phyloP scores from a whole-genome alignment of 2,797 vertebrate genomes.

The Sebastes iracundus region DNA sequence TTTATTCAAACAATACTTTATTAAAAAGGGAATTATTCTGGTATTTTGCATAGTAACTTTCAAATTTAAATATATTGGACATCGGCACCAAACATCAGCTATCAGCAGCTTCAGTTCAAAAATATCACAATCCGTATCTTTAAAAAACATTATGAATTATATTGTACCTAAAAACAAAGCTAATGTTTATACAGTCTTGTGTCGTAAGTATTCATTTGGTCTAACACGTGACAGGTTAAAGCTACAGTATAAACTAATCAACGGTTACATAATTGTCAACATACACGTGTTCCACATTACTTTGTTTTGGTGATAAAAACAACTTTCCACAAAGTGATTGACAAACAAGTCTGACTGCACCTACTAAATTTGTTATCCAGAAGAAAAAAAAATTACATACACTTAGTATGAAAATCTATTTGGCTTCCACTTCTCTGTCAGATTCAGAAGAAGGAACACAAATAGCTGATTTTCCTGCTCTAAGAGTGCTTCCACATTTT shows the following conservation, averaged over 20 bases:
- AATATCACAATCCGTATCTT: conserved; percentile 24
- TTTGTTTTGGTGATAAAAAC: conserved; percentile 3
- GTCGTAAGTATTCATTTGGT: conserved; percentile 9
- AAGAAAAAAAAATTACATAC: not conserved
- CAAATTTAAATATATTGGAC: not conserved
- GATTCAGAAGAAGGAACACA: not conserved
- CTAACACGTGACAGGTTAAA: conserved; percentile 24
- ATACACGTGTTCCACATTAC: not conserved
- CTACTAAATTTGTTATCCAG: not conserved
- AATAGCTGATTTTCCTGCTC: not conserved
- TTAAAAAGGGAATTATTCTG: conserved; percentile 18
- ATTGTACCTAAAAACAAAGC: conserved; percentile 19
- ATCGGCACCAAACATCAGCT: conserved; percentile 15
- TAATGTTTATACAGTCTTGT: not conserved
- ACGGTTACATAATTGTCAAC: not conserved
- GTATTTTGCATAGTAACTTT: conserved; percentile 53
- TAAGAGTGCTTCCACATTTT: not conserved
- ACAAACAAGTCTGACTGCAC: conserved; percentile 8
- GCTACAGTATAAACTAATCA: conserved; percentile 8
- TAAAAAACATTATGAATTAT: not conserved
- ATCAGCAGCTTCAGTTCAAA: conserved; percentile 13
- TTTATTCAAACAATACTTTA: conserved; percentile 4
- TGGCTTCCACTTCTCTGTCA: conserved; percentile 11
- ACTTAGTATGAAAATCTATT: conserved; percentile 9
- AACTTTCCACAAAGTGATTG: not conserved